Conservation (phyloP, 2,888 invertebrate species). For the Ormyrus labotus region DNA sequence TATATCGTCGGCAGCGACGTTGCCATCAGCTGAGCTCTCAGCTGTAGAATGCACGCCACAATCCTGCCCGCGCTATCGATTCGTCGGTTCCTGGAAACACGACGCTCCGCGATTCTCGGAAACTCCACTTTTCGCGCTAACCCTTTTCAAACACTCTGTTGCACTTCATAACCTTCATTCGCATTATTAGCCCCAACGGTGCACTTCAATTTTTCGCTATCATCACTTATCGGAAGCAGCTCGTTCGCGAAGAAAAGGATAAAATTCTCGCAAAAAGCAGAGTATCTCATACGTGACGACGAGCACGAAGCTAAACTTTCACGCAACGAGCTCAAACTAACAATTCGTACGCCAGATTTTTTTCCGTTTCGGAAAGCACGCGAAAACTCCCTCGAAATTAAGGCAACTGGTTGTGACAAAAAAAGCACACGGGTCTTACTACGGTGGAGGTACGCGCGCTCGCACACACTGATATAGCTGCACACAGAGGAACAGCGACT, state of each 20-base stretch:
- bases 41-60: conserved; percentile 62
- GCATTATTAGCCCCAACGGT: too few species aligned
- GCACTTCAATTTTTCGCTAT: too few species aligned
- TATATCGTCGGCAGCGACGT: conserved; percentile 27
- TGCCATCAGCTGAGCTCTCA: conserved; percentile 73
- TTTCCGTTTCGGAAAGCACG: conserved; percentile 10
- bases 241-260: too few species aligned
- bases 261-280: too few species aligned
- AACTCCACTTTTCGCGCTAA: conserved; percentile 3
- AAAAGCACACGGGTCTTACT: too few species aligned
- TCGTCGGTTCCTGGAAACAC: conserved; percentile 28
- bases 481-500: neutral
- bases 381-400: neutral
- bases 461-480: neutral
- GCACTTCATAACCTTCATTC: neutral
- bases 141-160: neutral
- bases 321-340: conserved; percentile 31
- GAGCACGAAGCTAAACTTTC: conserved; percentile 44
- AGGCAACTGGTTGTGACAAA: neutral
- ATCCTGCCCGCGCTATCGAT: conserved; percentile 43
- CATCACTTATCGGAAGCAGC: too few species aligned
- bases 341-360: conserved; percentile 35
- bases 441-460: neutral
- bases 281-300: conserved; percentile 28
- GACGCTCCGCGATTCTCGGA: conserved; percentile 1